Conservation (phyloP, 2,888 invertebrate species). For the Cerastis leucographa region DNA sequence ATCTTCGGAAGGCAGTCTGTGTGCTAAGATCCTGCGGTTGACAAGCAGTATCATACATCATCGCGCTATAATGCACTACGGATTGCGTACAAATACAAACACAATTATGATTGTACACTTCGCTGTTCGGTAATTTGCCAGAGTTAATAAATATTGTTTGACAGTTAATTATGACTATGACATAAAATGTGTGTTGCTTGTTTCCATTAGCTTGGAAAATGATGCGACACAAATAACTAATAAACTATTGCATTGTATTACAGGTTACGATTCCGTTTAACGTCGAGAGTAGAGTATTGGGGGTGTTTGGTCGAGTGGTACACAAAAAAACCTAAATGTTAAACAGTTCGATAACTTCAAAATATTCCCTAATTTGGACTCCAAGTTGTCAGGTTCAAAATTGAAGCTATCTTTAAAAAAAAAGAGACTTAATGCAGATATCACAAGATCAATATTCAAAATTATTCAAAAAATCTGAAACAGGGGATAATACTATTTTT, state of each 20-base stretch:
- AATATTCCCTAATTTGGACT: too few relatives aligned
- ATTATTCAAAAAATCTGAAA: too few relatives aligned
- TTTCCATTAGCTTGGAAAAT: background rate
- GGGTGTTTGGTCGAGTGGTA: too few relatives aligned
- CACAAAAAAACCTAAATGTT: too few relatives aligned
- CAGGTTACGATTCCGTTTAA: background rate
- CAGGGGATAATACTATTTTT: too few relatives aligned
- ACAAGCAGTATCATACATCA: conserved; percentile 31
- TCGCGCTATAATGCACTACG: background rate
- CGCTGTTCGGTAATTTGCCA: background rate
- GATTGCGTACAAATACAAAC: conserved; percentile 23
- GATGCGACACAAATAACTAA: background rate
- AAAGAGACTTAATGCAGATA: too few relatives aligned
- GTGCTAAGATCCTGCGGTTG: conserved; percentile 36
- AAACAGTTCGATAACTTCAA: too few relatives aligned
- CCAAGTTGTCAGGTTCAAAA: too few relatives aligned
- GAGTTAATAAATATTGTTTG: conserved; percentile 11
- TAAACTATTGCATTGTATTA: background rate
- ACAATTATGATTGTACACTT: conserved; percentile 12
- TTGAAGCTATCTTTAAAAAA: too few relatives aligned
- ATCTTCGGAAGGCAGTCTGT: conserved; percentile 3
- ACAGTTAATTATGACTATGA: conserved; percentile 15
- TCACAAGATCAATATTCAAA: too few relatives aligned
- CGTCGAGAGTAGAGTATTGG: too few relatives aligned
- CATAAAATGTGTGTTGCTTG: background rate